Base-by-base conservation (phyloP, 1,140 invertebrate species). In the Bicyclus anynana region DNA sequence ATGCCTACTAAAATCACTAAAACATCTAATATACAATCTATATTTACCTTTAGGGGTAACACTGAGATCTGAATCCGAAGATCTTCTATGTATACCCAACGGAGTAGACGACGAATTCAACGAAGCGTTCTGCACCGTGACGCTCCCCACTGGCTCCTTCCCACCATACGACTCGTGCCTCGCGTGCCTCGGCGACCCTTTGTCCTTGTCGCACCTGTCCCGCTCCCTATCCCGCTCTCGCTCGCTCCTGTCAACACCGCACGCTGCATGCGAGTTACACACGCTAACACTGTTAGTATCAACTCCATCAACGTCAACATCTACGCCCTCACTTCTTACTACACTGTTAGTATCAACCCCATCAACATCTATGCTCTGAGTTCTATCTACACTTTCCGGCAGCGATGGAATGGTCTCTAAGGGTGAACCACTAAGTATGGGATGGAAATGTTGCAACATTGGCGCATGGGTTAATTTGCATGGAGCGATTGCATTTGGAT, bases 21-120 rank as follows among this genome's bases (percentile, higher is more conserved):
- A 35, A 35, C 23, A 23, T 23, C 23, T 23, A 23, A 23, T 23
- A 23, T 23, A 2, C 7, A 35, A 35, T 3, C 33, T 5, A 35
- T 35, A 13, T 5, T 21, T 44, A 97, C 97, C 96, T 95, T 97
- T 97, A 2, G 96, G 96, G 5, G 96, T 96, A 27, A 97, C 93
- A 88, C 95, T 97, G 44, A 98, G 89, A 87, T 98, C 97, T 2
- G 97, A 98, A 82, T 98, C 97, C 3, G 97, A 98, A 0, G 96
- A 97, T 56, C 97, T 90, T 44, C 96, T 89, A 72, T 94, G 93
- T 52, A 94, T 92, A 57, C 90, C 82, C 74, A 84, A 87, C 72
- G 84, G 90, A 78, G 89, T 91, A 44, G 77, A 90, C 1, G 89
- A 87, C 62, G 91, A 90, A 53, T 91, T 91, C 52, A 91, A 90